phyloP scores from a whole-genome alignment of 2,888 invertebrate genomes.

The Pyrochroa serraticornis region DNA sequence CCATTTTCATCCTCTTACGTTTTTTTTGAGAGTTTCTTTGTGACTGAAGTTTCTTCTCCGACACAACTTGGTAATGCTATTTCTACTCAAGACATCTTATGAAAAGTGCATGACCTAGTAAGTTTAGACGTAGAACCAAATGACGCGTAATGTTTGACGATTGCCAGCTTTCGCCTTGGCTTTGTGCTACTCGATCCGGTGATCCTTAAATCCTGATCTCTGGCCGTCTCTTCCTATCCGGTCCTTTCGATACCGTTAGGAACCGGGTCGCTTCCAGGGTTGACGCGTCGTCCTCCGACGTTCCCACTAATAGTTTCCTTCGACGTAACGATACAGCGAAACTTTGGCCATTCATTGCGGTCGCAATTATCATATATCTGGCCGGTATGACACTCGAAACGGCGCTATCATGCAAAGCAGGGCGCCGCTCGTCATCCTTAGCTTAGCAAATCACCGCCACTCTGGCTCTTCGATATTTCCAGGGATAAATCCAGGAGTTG shows the following conservation, averaged over 20 bases:
- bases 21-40: too few species aligned
- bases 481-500: slow-evolving; percentile 17
- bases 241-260: slow-evolving; percentile 5
- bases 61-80: too few species aligned
- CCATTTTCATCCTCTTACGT: too few species aligned
- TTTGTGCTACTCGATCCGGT: too few species aligned
- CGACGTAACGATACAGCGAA: slow-evolving; percentile 48
- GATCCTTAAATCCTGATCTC: too few species aligned
- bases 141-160: too few species aligned
- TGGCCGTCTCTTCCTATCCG: too few species aligned
- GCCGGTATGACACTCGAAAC: slow-evolving; percentile 55
- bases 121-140: too few species aligned
- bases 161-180: too few species aligned
- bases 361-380: slow-evolving; percentile 57
- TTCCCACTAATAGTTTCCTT: slow-evolving; percentile 40
- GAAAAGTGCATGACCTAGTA: too few species aligned
- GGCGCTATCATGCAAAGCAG: slow-evolving; percentile 57
- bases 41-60: too few species aligned
- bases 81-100: too few species aligned
- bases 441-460: slow-evolving; percentile 25
- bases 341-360: slow-evolving; percentile 55
- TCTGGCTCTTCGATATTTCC: slow-evolving; percentile 14
- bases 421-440: slow-evolving; percentile 30
- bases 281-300: slow-evolving; percentile 23
- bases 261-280: slow-evolving; percentile 20